Base-by-base conservation (phyloP, 1,140 invertebrate species). In the Meloidogyne floridensis region DNA sequence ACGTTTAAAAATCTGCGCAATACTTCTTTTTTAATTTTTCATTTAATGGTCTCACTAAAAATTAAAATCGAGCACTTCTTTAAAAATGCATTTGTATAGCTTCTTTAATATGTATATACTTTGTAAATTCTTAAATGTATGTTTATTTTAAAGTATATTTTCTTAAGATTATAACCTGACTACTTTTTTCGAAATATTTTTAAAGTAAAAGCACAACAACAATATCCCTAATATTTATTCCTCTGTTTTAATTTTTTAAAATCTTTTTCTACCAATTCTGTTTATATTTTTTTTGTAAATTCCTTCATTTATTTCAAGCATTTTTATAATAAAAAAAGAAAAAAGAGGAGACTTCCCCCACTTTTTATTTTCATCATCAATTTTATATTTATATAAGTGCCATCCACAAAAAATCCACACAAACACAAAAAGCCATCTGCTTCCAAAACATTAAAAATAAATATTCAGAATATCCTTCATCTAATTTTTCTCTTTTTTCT, bases 311-410 rank as follows among this genome's bases (percentile, higher is more conserved):
- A 15, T 65, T 15, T 65, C 59, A 65, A 65, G 59, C 59, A 65
- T 65, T 65, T 65, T n/a, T 65, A 65, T 65, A 8, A n/a, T n/a
- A 65, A 65, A 65, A 65, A 65, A 56, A 10, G 10, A 56, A 32
- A 32, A 2, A 32, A 3, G 1, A n/a, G 15, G 15, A 65, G n/a
- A 65, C 59, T 65, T 65, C 59, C 59, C n/a, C 32, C 32, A 32
- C 32, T 32, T 32, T n/a, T 65, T 65, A n/a, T n/a, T 65, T 7
- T 65, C 11, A 9, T 65, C 15, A n/a, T 65, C n/a, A 65, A n/a
- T 65, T n/a, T n/a, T 65, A n/a, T 65, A 18, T n/a, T n/a, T 65
- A n/a, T 65, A 18, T 65, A 65, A 65, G 59, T 65, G n/a, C 59
- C 59, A 13, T 65, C 59, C 15, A 18, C n/a, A 65, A 65, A n/a